These are phyloP conservation scores for Plusia festucae DNA, from an alignment of 2,888 invertebrate species.

Conservation along the genomic window DNA sequence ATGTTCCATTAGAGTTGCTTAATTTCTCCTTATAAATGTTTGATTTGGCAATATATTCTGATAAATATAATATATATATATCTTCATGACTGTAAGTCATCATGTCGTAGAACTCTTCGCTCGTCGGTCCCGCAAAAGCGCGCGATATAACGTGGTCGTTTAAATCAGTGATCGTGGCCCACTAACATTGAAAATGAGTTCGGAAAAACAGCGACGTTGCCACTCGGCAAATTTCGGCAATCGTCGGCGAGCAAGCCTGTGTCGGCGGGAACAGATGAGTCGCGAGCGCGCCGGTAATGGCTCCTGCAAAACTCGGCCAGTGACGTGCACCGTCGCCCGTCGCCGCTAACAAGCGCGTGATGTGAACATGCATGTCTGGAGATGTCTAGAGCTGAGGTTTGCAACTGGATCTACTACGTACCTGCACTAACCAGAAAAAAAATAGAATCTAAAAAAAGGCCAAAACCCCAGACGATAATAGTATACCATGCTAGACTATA, in stretches of 20 bases:
- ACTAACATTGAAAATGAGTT: slow-evolving; percentile 19
- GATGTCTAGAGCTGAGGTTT: no score
- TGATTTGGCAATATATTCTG: no score
- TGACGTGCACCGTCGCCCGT: not conserved
- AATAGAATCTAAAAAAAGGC: not conserved
- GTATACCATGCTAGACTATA: not conserved
- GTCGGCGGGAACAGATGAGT: no score
- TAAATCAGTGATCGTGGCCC: slow-evolving; percentile 13
- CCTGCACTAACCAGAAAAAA: not conserved
- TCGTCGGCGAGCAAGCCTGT: slow-evolving; percentile 6
- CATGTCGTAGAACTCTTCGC: slow-evolving; percentile 8
- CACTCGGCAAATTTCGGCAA: not conserved
- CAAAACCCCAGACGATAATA: not conserved
- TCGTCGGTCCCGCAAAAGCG: slow-evolving; percentile 7
- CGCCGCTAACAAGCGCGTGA: not conserved
- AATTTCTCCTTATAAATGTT: no score
- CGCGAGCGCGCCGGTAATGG: not conserved
- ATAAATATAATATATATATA: no score
- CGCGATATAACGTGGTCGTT: slow-evolving; percentile 17
- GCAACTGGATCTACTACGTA: not conserved
- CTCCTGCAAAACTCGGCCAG: not conserved
- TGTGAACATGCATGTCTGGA: no score
- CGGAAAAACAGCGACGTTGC: not conserved
- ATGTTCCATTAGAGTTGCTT: no score
- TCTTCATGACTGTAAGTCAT: no score